Conservation (phyloP, 2,888 invertebrate species). For the Philaethria dido region DNA sequence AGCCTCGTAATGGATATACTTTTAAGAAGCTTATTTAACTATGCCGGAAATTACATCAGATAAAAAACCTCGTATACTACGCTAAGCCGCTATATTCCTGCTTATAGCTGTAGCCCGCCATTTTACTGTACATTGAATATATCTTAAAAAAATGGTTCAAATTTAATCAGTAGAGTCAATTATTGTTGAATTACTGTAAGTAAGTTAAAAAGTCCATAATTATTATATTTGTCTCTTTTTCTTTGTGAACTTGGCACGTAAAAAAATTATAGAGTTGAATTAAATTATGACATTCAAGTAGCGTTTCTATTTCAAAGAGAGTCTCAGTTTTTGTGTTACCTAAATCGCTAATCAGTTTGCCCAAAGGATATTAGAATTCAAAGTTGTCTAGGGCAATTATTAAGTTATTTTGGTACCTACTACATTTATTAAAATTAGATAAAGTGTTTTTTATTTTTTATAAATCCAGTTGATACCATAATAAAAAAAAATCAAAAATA, state of each 20-base stretch:
- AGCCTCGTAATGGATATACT: neutral
- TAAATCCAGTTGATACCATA: too few relatives aligned
- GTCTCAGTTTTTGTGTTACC: neutral
- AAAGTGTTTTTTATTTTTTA: too few relatives aligned
- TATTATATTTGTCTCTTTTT: neutral
- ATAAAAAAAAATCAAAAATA: too few relatives aligned
- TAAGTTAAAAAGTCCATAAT: too few relatives aligned
- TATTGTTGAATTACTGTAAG: too few relatives aligned
- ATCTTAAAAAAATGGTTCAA: neutral
- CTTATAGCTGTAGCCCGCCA: neutral
- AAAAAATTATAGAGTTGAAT: neutral
- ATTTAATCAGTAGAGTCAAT: too few relatives aligned
- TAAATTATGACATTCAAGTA: neutral
- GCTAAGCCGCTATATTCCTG: neutral
- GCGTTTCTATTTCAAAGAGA: neutral
- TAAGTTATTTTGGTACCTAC: too few relatives aligned
- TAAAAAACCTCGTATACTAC: neutral
- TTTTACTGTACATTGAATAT: neutral
- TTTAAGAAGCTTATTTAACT: conserved; percentile 18
- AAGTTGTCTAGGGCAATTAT: too few relatives aligned
- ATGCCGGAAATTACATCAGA: conserved; percentile 3
- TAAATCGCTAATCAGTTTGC: neutral
- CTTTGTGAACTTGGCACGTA: neutral
- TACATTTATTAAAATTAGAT: too few relatives aligned
- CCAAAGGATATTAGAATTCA: neutral